These are phyloP conservation scores for Torymus auratus DNA, from an alignment of 2,888 invertebrate genomes.

Conservation along the genomic window DNA sequence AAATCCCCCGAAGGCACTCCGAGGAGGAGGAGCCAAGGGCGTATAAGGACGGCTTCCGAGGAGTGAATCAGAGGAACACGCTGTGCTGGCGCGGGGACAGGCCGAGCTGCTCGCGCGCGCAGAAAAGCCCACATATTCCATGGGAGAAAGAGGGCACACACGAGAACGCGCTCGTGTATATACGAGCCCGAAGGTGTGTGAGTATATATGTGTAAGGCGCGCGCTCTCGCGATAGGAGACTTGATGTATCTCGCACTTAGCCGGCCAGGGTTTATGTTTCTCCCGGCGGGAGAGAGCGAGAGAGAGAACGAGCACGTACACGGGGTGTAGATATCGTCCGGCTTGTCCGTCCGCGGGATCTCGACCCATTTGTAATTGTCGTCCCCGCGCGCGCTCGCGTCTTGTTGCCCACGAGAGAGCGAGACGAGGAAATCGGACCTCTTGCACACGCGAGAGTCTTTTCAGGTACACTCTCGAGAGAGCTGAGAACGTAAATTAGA, in stretches of 20 bases:
- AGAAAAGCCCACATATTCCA: no score
- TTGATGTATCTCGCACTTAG: constrained; percentile 76
- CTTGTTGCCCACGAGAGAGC: constrained; percentile 43
- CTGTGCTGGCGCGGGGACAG: constrained; percentile 50
- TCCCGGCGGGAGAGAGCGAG: not conserved
- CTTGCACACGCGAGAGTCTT: constrained; percentile 14
- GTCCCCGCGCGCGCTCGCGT: constrained; percentile 31
- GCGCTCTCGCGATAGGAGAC: constrained; percentile 58
- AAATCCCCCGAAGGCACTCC: not conserved
- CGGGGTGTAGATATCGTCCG: constrained; percentile 56
- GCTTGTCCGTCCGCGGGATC: constrained; percentile 64
- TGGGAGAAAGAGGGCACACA: no score
- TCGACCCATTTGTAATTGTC: constrained; percentile 66
- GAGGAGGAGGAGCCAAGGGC: constrained; percentile 43
- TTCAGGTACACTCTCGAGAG: constrained; percentile 9
- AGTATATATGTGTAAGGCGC: no score
- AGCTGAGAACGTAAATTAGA: constrained; percentile 16
- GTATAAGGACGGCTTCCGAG: constrained; percentile 52
- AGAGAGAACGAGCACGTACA: constrained; percentile 48
- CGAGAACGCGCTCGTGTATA: no score
- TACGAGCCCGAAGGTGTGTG: no score
- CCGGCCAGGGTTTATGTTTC: constrained; percentile 60
- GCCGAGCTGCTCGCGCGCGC: not conserved
- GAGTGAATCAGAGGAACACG: constrained; percentile 15
- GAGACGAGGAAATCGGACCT: constrained; percentile 54